Evolutionary conservation across 2,888 invertebrate species (phyloP).

Genomic region (Penaeus monodon): DNA sequence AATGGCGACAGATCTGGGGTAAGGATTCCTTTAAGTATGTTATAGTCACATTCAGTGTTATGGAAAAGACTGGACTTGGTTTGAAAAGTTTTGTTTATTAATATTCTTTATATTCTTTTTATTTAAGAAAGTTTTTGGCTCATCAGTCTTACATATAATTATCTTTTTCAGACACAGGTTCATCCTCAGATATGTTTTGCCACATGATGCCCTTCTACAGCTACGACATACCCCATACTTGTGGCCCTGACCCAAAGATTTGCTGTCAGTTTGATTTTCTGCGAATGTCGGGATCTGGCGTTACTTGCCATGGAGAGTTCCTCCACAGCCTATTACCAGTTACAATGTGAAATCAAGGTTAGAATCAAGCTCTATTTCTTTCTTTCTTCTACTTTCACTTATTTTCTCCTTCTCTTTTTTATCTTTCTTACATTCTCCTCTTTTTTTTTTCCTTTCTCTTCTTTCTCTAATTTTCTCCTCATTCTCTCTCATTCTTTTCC

Average conservation of each 20-base stretch:
- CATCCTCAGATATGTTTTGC: slow-evolving; percentile 88
- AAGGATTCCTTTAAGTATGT: slow-evolving; percentile 66
- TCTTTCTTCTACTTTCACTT: too few relatives aligned
- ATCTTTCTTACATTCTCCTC: too few relatives aligned
- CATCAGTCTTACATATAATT: too few relatives aligned
- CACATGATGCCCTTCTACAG: slow-evolving; percentile 99
- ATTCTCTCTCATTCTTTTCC: too few relatives aligned
- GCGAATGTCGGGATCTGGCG: slow-evolving; percentile 84
- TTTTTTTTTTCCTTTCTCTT: background rate
- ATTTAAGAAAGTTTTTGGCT: too few relatives aligned
- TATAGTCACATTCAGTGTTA: too few relatives aligned
- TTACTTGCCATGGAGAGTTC: slow-evolving; percentile 90
- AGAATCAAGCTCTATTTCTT: background rate
- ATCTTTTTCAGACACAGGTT: slow-evolving; percentile 77
- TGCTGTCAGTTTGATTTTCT: slow-evolving; percentile 99
- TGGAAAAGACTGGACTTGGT: too few relatives aligned
- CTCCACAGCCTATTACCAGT: slow-evolving; percentile 85
- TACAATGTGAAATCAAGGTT: slow-evolving; percentile 87
- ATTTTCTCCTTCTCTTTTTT: too few relatives aligned
- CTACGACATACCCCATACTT: slow-evolving; percentile 98
- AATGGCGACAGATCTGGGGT: slow-evolving; percentile 96
- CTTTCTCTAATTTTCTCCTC: background rate
- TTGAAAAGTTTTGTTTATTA: too few relatives aligned
- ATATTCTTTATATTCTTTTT: too few relatives aligned
- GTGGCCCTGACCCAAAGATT: slow-evolving; percentile 94